These are phyloP conservation scores for Metopia argyrocephala DNA, from an alignment of 2,888 invertebrate species.

Conservation along the genomic window DNA sequence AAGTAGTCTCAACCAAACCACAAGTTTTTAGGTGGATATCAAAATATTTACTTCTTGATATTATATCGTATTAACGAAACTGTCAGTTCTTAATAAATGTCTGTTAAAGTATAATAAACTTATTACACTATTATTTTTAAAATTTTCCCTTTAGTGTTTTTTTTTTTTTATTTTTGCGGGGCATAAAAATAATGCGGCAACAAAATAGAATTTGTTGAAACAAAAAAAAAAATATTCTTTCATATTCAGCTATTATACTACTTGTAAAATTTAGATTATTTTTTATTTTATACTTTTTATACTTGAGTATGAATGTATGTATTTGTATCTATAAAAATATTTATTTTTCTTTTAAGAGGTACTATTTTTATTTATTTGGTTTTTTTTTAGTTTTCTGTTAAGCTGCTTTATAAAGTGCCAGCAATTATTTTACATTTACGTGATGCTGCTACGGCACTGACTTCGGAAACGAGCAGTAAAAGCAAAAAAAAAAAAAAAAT, in stretches of 20 bases:
- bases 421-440: conserved; percentile 59
- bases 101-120: too few relatives aligned
- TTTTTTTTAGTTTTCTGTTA: conserved; percentile 41
- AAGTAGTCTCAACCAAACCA: too few relatives aligned
- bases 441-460: conserved; percentile 43
- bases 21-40: too few relatives aligned
- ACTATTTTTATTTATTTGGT: neutral
- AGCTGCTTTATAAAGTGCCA: conserved; percentile 50
- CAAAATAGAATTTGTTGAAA: conserved; percentile 34
- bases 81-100: too few relatives aligned
- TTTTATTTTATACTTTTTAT: conserved; percentile 6
- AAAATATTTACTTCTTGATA: too few relatives aligned
- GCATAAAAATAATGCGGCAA: too few relatives aligned
- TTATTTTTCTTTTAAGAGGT: neutral
- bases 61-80: too few relatives aligned
- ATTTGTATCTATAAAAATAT: too few relatives aligned
- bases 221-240: conserved; percentile 8
- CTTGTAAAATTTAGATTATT: conserved; percentile 11
- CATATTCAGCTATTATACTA: neutral
- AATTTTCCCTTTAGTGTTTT: too few relatives aligned
- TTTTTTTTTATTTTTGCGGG: too few relatives aligned
- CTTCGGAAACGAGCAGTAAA: conserved; percentile 3
- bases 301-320: neutral
- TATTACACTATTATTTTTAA: too few relatives aligned
- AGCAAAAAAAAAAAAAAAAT: neutral